These are phyloP conservation scores for Zootermopsis nevadensis DNA, from an alignment of 2,888 invertebrate species.

Conservation along the genomic window DNA sequence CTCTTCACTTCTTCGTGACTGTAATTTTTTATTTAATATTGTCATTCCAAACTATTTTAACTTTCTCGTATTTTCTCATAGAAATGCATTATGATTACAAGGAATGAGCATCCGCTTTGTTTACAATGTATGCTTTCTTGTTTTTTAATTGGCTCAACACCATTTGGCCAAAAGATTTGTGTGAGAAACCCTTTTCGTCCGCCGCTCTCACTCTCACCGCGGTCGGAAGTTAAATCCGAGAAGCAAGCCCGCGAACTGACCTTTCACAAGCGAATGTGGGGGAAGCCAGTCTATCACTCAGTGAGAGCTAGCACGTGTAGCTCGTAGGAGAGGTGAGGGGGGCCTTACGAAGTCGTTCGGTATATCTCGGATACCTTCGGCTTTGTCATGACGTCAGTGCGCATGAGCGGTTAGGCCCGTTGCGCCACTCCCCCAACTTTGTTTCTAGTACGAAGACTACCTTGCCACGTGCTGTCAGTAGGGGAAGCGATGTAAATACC, in stretches of 20 bases:
- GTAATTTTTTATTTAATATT: no score
- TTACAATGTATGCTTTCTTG: no score
- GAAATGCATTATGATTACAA: no score
- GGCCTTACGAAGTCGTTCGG: constrained; percentile 25
- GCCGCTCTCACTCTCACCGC: constrained; percentile 2
- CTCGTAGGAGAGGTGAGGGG: background rate
- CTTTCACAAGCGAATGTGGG: constrained; percentile 43
- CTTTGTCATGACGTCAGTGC: constrained; percentile 7
- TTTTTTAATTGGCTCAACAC: no score
- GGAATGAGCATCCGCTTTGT: no score
- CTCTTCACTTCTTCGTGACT: no score
- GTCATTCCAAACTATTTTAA: no score
- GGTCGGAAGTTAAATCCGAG: constrained; percentile 13
- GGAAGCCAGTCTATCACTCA: constrained; percentile 25
- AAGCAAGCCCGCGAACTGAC: constrained; percentile 44
- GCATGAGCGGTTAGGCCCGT: constrained; percentile 44
- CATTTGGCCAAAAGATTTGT: background rate
- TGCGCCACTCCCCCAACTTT: constrained; percentile 38
- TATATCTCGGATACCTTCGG: constrained; percentile 32
- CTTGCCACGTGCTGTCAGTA: constrained; percentile 50
- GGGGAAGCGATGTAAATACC: constrained; percentile 51
- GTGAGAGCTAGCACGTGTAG: background rate
- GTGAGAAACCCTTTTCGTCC: constrained; percentile 25
- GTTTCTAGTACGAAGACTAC: constrained; percentile 39
- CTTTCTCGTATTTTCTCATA: no score